Percentiles rank a stretch among this genome's conserved stretches.
phyloP scores from a whole-genome alignment of 2,888 invertebrate genomes.

The Adelphocoris suturalis region DNA sequence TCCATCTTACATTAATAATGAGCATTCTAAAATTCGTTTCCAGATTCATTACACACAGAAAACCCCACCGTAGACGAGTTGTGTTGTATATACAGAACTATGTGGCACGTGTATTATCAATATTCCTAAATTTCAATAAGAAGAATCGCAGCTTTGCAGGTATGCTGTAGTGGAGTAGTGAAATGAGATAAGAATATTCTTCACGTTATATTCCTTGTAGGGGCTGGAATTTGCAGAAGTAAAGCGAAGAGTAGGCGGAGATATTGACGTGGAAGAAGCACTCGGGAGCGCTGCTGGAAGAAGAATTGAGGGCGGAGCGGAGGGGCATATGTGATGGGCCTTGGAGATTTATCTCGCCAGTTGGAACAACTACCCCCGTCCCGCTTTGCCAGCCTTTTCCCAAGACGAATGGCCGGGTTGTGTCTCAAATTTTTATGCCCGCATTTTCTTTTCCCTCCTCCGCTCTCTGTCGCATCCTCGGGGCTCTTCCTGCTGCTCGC shows the following conservation, averaged over 20 bases:
- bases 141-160: too few relatives aligned
- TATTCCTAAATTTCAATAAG: too few relatives aligned
- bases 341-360: constrained; percentile 69
- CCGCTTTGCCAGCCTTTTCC: constrained; percentile 48
- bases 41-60: too few relatives aligned
- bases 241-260: constrained; percentile 31
- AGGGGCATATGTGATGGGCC: constrained; percentile 72
- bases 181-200: not conserved
- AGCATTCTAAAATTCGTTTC: too few relatives aligned
- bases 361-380: constrained; percentile 70
- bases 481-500: constrained; percentile 34
- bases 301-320: constrained; percentile 17
- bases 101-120: too few relatives aligned
- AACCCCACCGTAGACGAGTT: too few relatives aligned
- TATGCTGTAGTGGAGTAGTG: too few relatives aligned
- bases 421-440: constrained; percentile 76
- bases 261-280: constrained; percentile 57
- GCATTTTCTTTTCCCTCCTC: constrained; percentile 73
- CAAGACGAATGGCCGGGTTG: constrained; percentile 75
- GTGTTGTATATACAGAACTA: too few relatives aligned
- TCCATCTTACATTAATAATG: too few relatives aligned
- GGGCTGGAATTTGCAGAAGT: not conserved
- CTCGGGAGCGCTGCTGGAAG: constrained; percentile 22
- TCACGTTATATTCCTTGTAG: not conserved
- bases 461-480: not conserved